Evolutionary conservation across 1,140 invertebrate species (phyloP).

Genomic region (Ostrea denselamellosa): DNA sequence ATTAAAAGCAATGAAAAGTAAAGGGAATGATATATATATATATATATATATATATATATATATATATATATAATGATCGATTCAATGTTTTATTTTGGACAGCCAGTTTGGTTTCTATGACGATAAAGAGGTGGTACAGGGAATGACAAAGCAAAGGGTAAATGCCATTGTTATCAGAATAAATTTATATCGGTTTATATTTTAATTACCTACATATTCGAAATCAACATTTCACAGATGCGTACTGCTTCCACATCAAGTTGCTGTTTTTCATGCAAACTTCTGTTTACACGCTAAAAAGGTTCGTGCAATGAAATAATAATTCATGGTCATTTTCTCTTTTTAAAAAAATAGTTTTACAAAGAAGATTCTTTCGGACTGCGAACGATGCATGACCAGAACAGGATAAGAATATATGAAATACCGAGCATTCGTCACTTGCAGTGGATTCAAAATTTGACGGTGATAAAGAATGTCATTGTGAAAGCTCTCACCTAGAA

Average conservation of each 20-base stretch:
- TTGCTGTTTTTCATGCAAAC: not conserved
- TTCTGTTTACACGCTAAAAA: not conserved
- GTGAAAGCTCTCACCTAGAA: not conserved
- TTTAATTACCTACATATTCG: not conserved
- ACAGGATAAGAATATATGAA: not conserved
- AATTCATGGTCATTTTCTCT: not conserved
- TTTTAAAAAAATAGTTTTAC: not conserved
- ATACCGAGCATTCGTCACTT: not conserved
- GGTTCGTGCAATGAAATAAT: too few relatives aligned
- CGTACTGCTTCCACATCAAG: not conserved
- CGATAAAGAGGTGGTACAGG: not conserved
- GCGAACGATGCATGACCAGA: not conserved
- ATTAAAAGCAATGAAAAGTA: not conserved
- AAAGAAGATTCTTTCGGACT: constrained; percentile 14
- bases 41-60: too few relatives aligned
- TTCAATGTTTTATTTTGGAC: not conserved
- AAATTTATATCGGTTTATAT: not conserved
- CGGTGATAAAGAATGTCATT: not conserved
- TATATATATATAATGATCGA: too few relatives aligned
- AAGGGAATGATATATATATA: not conserved
- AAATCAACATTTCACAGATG: not conserved
- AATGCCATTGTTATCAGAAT: not conserved
- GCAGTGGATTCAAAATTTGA: not conserved
- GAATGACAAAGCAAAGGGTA: not conserved
- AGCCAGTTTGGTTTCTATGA: not conserved